phyloP scores from a whole-genome alignment of 2,888 invertebrate species.

The Eulithis prunata region DNA sequence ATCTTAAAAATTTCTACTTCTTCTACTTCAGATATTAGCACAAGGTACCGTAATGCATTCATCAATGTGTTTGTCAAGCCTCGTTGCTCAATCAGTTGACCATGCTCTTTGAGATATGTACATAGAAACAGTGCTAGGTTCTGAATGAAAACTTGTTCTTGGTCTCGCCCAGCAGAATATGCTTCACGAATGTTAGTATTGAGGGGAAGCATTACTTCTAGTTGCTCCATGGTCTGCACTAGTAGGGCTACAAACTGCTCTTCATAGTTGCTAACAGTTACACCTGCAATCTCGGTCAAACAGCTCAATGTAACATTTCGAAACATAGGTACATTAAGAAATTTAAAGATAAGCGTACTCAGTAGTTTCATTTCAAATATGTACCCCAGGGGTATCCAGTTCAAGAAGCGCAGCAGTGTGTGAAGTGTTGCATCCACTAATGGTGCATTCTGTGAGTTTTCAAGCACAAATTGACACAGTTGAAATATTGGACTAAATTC shows the following conservation, averaged over 20 bases:
- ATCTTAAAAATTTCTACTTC: slow-evolving; percentile 99
- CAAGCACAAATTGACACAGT: slow-evolving; percentile 98
- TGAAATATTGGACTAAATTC: slow-evolving; percentile 99
- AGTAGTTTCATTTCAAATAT: slow-evolving; percentile 99
- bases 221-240: slow-evolving; percentile 95
- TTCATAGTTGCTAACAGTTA: slow-evolving; percentile 95
- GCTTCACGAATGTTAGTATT: slow-evolving; percentile 97
- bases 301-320: slow-evolving; percentile 99
- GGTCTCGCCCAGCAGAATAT: slow-evolving; percentile 96
- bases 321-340: slow-evolving; percentile 98
- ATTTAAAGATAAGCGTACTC: slow-evolving; percentile 96
- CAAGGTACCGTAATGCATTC: slow-evolving; percentile 93
- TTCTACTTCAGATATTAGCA: slow-evolving; percentile 98
- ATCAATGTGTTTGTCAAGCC: slow-evolving; percentile 90
- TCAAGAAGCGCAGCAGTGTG: slow-evolving; percentile 97
- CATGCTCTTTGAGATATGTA: slow-evolving; percentile 98
- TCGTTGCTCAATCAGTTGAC: slow-evolving; percentile 93
- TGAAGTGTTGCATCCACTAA: slow-evolving; percentile 98
- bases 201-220: slow-evolving; percentile 96
- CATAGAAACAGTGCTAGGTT: slow-evolving; percentile 98
- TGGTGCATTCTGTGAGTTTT: slow-evolving; percentile 98
- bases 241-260: slow-evolving; percentile 96
- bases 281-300: slow-evolving; percentile 98
- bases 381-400: slow-evolving; percentile 99
- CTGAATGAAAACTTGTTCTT: slow-evolving; percentile 99